Conservation (phyloP, 2,797 vertebrate species). For the Streptopelia turtur region DNA sequence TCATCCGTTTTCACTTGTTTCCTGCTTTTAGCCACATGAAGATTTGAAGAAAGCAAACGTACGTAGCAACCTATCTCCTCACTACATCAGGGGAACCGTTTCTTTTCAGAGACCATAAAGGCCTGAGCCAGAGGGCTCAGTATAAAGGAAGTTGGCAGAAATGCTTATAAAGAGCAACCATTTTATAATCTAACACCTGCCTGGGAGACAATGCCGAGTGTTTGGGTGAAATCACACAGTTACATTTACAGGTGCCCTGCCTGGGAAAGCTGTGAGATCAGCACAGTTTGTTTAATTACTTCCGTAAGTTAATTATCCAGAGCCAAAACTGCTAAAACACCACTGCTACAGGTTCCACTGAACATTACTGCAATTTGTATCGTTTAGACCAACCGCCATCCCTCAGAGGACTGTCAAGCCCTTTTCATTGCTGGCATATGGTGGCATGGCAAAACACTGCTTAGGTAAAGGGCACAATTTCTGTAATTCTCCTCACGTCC, state of each 20-base stretch:
- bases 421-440: neutral
- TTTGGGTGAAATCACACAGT: neutral
- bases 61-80: neutral
- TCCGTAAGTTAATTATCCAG: neutral
- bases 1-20: neutral
- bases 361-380: neutral
- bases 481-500: neutral
- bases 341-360: neutral
- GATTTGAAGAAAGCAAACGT: neutral
- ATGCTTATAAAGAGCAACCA: neutral
- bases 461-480: neutral
- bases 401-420: neutral
- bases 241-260: neutral
- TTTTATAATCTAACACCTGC: neutral
- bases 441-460: neutral
- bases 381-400: neutral
- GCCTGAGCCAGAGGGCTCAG: neutral
- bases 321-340: neutral
- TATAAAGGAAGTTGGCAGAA: neutral
- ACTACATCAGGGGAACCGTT: neutral
- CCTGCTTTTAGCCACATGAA: constrained; percentile 7
- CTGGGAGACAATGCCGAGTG: neutral
- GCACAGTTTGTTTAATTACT: neutral
- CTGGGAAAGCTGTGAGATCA: neutral
- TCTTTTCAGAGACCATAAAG: neutral